These are phyloP conservation scores for Sus cebifrons DNA, from an alignment of 2,797 vertebrate species.

Conservation along the genomic window DNA sequence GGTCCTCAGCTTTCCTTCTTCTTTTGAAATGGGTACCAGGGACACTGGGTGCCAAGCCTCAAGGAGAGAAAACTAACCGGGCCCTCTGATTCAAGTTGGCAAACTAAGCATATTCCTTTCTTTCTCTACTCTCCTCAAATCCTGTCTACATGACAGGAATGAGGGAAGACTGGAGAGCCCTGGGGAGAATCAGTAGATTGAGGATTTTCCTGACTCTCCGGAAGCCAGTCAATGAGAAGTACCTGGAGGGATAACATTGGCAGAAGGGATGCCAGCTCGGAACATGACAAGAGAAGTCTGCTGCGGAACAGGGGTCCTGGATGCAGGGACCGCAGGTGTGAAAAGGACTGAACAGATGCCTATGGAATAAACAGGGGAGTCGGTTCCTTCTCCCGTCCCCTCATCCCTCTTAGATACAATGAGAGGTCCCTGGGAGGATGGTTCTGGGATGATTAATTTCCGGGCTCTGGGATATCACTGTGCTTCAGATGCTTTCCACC, in stretches of 20 bases:
- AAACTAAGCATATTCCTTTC: neutral
- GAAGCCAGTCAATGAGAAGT: neutral
- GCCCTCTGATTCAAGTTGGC: neutral
- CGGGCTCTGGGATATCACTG: neutral
- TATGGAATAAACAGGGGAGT: neutral
- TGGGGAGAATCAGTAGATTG: neutral
- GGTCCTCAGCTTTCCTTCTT: neutral
- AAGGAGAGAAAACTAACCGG: neutral
- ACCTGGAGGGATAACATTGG: neutral
- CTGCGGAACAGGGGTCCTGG: neutral
- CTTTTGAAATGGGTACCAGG: slow-evolving; percentile 5
- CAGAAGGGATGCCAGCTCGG: neutral
- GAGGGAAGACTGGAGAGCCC: neutral
- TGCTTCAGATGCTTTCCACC: neutral
- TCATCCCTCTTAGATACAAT: neutral
- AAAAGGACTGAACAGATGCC: neutral
- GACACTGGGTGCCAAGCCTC: neutral
- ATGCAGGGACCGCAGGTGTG: neutral
- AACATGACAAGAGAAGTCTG: slow-evolving; percentile 26
- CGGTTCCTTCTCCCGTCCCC: neutral
- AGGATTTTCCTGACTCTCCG: neutral
- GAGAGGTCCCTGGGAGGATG: neutral
- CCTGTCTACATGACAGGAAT: neutral
- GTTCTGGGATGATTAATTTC: neutral
- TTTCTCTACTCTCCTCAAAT: neutral